Conservation (phyloP, 1,140 invertebrate species). For the Argopecten irradians region DNA sequence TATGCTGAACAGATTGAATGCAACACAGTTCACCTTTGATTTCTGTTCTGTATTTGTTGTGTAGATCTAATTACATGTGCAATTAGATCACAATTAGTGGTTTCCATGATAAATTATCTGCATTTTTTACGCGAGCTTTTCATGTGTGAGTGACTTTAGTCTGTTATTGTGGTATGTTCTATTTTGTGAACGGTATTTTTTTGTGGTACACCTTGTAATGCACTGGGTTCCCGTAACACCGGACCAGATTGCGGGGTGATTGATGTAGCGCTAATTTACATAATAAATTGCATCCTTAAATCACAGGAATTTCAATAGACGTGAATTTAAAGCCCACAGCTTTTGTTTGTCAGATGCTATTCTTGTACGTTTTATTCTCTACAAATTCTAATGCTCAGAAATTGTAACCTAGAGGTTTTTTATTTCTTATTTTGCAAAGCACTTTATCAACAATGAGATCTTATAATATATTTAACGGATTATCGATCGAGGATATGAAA, state of each 20-base stretch:
- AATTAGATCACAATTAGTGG: slow-evolving; percentile 4
- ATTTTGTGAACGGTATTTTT: background rate
- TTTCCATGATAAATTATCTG: slow-evolving; percentile 1
- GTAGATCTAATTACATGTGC: background rate
- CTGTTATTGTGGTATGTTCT: background rate
- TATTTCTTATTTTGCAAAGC: background rate
- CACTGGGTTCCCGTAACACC: background rate
- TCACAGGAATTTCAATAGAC: slow-evolving; percentile 13
- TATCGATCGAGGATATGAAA: background rate
- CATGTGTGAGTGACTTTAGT: background rate
- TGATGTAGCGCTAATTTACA: background rate
- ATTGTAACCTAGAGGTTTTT: background rate
- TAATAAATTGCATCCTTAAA: slow-evolving; percentile 19
- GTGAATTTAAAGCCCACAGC: slow-evolving; percentile 12
- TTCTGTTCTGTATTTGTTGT: background rate
- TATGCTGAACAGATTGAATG: background rate
- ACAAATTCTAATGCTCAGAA: background rate
- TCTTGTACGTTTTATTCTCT: slow-evolving; percentile 1
- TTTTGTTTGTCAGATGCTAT: background rate
- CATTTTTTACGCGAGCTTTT: background rate
- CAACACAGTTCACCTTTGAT: background rate
- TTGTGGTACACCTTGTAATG: background rate
- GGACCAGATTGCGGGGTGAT: background rate
- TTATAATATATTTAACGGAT: background rate
- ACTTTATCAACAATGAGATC: no score